Percentiles rank a stretch among this genome's conserved stretches.
Evolutionary conservation across 2,797 vertebrate species (phyloP).

Genomic region (Cossypha heuglini): DNA sequence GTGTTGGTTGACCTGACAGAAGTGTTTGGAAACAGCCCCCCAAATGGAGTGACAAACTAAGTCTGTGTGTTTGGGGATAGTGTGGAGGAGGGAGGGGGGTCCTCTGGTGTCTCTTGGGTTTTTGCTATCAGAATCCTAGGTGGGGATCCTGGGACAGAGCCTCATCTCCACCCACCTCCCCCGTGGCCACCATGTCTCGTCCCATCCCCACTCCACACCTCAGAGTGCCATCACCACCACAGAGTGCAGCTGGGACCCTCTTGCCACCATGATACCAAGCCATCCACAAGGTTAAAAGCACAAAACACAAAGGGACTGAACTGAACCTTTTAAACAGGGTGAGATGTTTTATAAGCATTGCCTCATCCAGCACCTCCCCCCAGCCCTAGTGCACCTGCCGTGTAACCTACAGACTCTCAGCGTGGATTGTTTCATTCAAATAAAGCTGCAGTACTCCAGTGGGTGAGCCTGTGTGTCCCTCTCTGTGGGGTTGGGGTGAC

Average conservation of each 20-base stretch:
- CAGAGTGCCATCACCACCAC: neutral
- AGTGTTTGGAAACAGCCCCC: neutral
- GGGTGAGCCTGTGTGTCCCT: neutral
- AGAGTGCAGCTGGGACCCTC: neutral
- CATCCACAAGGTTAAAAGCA: constrained; percentile 36
- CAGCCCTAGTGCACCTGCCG: neutral
- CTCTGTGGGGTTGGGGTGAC: neutral
- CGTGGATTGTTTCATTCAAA: constrained; percentile 73
- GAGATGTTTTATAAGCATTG: constrained; percentile 57
- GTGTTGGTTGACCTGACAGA: neutral
- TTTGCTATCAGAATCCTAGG: neutral
- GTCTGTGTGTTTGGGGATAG: neutral
- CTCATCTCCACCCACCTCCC: neutral
- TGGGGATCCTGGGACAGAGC: neutral
- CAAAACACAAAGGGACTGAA: constrained; percentile 73
- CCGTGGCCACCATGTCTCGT: neutral
- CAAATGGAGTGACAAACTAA: neutral
- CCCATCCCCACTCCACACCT: neutral
- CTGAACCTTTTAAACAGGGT: constrained; percentile 69
- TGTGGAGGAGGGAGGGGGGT: neutral
- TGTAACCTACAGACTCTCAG: constrained; percentile 70
- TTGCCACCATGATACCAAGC: neutral
- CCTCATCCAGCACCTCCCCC: neutral
- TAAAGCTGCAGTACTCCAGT: constrained; percentile 78
- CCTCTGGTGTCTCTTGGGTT: neutral